Percentiles rank a stretch among this genome's conserved stretches.
phyloP scores from a whole-genome alignment of 1,140 invertebrate species.

The Pomacea maculata region DNA sequence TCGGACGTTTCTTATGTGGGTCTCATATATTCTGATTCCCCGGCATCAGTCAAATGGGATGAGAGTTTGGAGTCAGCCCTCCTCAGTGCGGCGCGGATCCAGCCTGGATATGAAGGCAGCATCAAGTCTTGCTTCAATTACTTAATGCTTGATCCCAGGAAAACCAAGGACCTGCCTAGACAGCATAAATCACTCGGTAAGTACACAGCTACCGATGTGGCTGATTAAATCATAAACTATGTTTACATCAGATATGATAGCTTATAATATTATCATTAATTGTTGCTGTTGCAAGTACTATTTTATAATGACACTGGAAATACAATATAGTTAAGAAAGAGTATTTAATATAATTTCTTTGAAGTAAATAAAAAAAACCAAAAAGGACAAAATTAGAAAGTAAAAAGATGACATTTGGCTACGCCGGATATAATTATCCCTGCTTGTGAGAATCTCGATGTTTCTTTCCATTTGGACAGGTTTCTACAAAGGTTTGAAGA shows the following conservation, averaged over 20 bases:
- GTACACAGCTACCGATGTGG: too few species aligned
- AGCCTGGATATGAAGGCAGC: conserved; percentile 81
- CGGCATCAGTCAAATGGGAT: too few species aligned
- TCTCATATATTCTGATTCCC: too few species aligned
- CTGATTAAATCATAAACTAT: too few species aligned
- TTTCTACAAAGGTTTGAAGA: conserved; percentile 73
- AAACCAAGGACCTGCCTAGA: conserved; percentile 80
- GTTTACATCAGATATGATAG: too few species aligned
- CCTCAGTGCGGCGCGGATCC: conserved; percentile 71
- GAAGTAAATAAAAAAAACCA: background rate
- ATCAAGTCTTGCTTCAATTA: conserved; percentile 90
- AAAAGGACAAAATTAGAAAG: background rate
- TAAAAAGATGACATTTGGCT: too few species aligned
- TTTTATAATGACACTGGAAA: too few species aligned
- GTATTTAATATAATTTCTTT: background rate
- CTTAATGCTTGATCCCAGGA: conserved; percentile 85
- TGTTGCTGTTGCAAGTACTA: too few species aligned
- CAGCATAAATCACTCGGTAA: conserved; percentile 64
- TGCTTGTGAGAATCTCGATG: background rate
- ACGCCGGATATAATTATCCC: background rate
- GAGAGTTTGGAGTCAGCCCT: conserved; percentile 73
- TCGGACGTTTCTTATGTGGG: too few species aligned
- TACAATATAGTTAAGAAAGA: too few species aligned
- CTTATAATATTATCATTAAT: too few species aligned
- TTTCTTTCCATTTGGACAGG: conserved; percentile 38